Base-by-base conservation (phyloP, 2,888 invertebrate species). In the Ryuthela nishihirai region DNA sequence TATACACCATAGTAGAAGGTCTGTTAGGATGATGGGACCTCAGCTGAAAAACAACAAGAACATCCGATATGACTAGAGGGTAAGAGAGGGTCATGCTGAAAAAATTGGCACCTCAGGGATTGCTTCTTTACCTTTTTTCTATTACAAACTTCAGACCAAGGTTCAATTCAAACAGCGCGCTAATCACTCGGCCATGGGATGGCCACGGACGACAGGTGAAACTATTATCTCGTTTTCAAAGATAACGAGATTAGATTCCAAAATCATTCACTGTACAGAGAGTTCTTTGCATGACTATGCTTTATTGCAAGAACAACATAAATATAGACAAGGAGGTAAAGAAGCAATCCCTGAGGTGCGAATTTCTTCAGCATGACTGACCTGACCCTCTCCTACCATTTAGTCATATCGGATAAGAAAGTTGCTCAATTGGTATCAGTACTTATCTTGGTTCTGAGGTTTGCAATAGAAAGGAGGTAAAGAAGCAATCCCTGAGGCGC, bases 391-490 rank as follows among this genome's bases (percentile, higher is more conserved):
- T n/a, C n/a, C n/a, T n/a, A n/a, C n/a, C n/a, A n/a, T n/a, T n/a
- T n/a, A n/a, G n/a, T n/a, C n/a, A n/a, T n/a, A n/a, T n/a, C n/a
- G n/a, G n/a, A n/a, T n/a, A n/a, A n/a, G n/a, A n/a, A n/a, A n/a
- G n/a, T n/a, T n/a, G n/a, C n/a, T n/a, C n/a, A n/a, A n/a, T n/a
- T n/a, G n/a, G n/a, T 6, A 20, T 42, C 18, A 20, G 15, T 5
- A 41, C 36, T 49, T 45, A 63, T 59, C 59, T 17, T 60, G 23
- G 0, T 35, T 78, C 4, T 74, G 73, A 0, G 88, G 88, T 70
- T 83, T 86, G 73, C 85, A 85, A 73, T 85, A 88, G 25, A 88
- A 72, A 68, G 88, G 88, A 0, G 88, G 87, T 7, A 88, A 75
- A 20, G 85, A 84, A 0, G 88, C 78, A 1, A 88, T 73, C 0